These are phyloP conservation scores for Sander lucioperca DNA, from an alignment of 2,113 vertebrate genomes.

Conservation along the genomic window DNA sequence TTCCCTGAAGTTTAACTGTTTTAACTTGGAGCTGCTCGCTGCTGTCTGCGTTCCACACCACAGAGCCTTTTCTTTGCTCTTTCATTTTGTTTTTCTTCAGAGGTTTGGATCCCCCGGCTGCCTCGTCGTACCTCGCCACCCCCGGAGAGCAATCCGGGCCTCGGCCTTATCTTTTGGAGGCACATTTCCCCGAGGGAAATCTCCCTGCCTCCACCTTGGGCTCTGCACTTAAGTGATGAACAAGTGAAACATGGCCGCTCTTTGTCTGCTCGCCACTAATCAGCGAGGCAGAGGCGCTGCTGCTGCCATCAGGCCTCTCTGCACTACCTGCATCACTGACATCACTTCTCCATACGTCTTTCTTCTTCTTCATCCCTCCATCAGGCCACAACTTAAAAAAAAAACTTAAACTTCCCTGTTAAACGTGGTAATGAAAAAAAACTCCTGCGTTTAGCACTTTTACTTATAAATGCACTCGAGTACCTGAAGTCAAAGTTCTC, in stretches of 20 bases:
- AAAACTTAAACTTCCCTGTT: constrained; percentile 20
- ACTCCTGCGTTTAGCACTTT: constrained; percentile 57
- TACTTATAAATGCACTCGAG: constrained; percentile 6
- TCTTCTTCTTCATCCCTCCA: constrained; percentile 35
- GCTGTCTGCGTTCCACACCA: constrained; percentile 76
- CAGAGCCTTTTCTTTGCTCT: constrained; percentile 65
- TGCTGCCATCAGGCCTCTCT: constrained; percentile 63
- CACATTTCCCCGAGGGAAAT: constrained; percentile 80
- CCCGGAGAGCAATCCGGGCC: constrained; percentile 69
- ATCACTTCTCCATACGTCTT: constrained; percentile 21
- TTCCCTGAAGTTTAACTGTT: constrained; percentile 54
- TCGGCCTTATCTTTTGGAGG: constrained; percentile 72
- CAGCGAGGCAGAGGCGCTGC: constrained; percentile 68
- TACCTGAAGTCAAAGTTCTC: neutral
- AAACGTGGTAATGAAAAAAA: constrained; percentile 28
- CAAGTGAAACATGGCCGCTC: constrained; percentile 76
- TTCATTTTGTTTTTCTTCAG: constrained; percentile 76
- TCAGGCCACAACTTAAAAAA: constrained; percentile 24
- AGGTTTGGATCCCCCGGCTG: constrained; percentile 69
- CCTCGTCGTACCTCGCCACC: constrained; percentile 69
- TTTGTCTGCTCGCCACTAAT: constrained; percentile 76
- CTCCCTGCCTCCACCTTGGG: constrained; percentile 77
- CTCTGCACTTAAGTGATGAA: constrained; percentile 78
- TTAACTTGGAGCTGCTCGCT: constrained; percentile 46
- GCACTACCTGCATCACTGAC: constrained; percentile 56